Percentiles rank a stretch among this genome's conserved stretches.
Conservation (phyloP, 1,140 invertebrate genomes). For the Hylaeus anthracinus region DNA sequence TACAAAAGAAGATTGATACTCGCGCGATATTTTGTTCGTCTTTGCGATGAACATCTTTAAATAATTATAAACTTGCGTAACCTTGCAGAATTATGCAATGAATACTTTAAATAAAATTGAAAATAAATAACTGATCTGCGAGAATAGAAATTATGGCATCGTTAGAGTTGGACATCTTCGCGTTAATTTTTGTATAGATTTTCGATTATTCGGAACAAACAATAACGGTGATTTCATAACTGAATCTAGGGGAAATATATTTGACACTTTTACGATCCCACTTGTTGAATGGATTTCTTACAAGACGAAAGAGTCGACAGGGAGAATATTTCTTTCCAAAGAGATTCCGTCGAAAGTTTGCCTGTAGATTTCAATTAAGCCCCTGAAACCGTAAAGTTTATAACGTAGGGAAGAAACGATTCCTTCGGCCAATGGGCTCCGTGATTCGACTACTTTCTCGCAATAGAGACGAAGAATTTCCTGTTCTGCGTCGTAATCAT, state of each 20-base stretch:
- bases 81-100: too few relatives aligned
- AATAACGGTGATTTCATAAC: neutral
- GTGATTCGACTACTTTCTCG: slow-evolving; percentile 27
- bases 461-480: slow-evolving; percentile 27
- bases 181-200: neutral
- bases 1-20: too few relatives aligned
- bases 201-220: neutral
- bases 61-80: too few relatives aligned
- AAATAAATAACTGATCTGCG: too few relatives aligned
- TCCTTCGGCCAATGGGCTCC: slow-evolving; percentile 42
- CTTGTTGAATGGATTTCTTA: slow-evolving; percentile 60
- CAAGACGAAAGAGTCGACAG: neutral
- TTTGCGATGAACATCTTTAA: too few relatives aligned
- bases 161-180: too few relatives aligned
- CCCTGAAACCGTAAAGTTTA: slow-evolving; percentile 51
- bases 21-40: too few relatives aligned
- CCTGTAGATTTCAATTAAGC: slow-evolving; percentile 60
- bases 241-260: slow-evolving; percentile 37
- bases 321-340: slow-evolving; percentile 39
- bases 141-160: too few relatives aligned
- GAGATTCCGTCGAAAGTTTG: slow-evolving; percentile 41
- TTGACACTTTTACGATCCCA: slow-evolving; percentile 57
- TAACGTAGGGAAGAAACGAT: slow-evolving; percentile 55
- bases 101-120: too few relatives aligned
- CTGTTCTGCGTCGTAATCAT: neutral